These are phyloP conservation scores for Zalophus californianus DNA, from an alignment of 2,797 vertebrate genomes.

Conservation along the genomic window DNA sequence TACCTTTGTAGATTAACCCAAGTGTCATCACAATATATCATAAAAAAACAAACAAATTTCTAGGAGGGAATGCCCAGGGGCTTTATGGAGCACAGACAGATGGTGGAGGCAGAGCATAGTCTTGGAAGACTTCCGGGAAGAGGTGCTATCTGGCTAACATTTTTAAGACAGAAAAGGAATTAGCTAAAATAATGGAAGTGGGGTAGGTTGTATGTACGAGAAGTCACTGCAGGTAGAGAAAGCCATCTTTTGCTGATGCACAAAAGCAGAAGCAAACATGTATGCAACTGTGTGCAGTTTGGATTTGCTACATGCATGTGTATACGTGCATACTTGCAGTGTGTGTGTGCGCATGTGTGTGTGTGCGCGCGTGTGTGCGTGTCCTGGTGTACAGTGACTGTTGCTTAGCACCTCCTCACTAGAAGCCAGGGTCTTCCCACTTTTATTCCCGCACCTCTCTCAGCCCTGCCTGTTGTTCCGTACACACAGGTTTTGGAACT, in stretches of 20 bases:
- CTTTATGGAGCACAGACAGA: too few species aligned
- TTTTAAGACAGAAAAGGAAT: background rate
- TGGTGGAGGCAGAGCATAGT: rapidly evolving
- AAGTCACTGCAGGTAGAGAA: background rate
- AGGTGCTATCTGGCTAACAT: background rate
- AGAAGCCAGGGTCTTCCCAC: background rate
- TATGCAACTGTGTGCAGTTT: background rate
- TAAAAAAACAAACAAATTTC: background rate
- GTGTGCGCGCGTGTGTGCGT: rapidly evolving
- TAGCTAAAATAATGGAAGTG: background rate
- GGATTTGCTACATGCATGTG: background rate
- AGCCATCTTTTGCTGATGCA: background rate
- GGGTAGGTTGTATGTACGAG: background rate
- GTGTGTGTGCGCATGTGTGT: rapidly evolving
- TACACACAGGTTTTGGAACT: background rate
- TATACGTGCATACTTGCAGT: rapidly evolving
- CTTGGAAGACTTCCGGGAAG: background rate
- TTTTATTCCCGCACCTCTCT: background rate
- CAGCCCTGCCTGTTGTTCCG: background rate
- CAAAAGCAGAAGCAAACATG: background rate
- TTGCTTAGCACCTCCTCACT: rapidly evolving
- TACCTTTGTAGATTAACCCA: too few species aligned
- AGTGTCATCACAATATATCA: background rate
- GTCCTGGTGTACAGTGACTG: background rate
- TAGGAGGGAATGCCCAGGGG: background rate